A percentile compares a stretch with the other conserved stretches of the same genome.
phyloP scores from a whole-genome alignment of 2,888 invertebrate genomes.

The Ptilodon capucinus region DNA sequence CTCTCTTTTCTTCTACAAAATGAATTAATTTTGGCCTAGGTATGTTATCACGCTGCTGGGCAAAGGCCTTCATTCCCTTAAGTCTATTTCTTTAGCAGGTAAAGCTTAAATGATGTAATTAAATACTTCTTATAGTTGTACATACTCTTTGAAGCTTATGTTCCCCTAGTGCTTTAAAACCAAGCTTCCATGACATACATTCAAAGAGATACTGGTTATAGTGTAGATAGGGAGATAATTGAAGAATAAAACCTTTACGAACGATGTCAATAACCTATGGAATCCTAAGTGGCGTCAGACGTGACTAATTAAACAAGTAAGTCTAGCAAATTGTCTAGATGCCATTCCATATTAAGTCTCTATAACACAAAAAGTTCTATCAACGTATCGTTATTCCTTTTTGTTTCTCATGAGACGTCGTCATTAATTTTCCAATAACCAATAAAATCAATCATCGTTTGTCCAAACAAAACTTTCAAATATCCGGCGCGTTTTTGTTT shows the following conservation, averaged over 20 bases:
- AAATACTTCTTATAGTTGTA: no score
- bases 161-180: no score
- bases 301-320: conserved; percentile 19
- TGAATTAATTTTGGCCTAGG: no score
- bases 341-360: background rate
- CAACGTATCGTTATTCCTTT: background rate
- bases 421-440: conserved; percentile 50
- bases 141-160: no score
- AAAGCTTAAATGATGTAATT: no score
- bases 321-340: conserved; percentile 16
- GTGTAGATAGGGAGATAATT: no score
- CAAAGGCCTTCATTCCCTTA: no score
- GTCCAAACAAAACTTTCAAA: conserved; percentile 64
- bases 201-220: no score
- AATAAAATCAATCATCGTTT: conserved; percentile 62
- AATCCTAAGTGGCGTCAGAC: conserved; percentile 20
- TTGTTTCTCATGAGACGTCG: background rate
- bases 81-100: no score
- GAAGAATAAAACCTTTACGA: background rate
- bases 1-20: no score
- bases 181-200: no score
- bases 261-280: conserved; percentile 6
- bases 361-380: background rate
- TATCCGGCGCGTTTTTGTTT: conserved; percentile 66
- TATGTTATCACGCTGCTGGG: no score